Conservation (phyloP, 2,888 invertebrate species). For the Caenorhabditis sulstoni region DNA sequence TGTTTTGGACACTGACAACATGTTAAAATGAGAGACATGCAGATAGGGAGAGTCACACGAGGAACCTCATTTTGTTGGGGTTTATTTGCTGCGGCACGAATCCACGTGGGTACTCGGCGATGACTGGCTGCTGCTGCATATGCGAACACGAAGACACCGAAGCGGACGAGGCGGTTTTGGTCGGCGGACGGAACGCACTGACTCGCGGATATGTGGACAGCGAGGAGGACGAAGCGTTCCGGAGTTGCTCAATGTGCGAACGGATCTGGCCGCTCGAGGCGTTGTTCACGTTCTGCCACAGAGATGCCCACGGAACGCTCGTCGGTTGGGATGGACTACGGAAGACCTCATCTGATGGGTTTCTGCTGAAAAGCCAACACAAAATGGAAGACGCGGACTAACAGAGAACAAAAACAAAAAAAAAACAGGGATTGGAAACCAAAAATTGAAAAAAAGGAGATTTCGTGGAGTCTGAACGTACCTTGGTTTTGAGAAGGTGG, state of each 20-base stretch:
- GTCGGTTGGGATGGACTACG: conserved; percentile 64
- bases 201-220: conserved; percentile 47
- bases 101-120: conserved; percentile 60
- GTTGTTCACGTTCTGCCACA: conserved; percentile 60
- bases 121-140: conserved; percentile 15
- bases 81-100: conserved; percentile 66
- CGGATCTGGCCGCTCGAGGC: conserved; percentile 46
- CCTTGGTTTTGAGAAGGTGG: conserved; percentile 67
- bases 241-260: conserved; percentile 44
- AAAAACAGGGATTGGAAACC: not conserved
- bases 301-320: conserved; percentile 64
- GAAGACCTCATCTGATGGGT: conserved; percentile 34
- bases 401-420: conserved; percentile 19
- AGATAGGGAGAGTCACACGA: conserved; percentile 18
- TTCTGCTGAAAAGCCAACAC: conserved; percentile 9
- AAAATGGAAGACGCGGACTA: conserved; percentile 7
- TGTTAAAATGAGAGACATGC: conserved; percentile 9
- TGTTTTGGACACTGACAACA: conserved; percentile 12
- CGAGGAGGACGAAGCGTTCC: conserved; percentile 48
- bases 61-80: conserved; percentile 66
- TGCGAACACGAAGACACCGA: conserved; percentile 9
- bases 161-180: conserved; percentile 16
- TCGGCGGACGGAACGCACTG: conserved; percentile 66
- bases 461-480: conserved; percentile 28
- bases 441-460: too few species aligned